Evolutionary conservation across 2,888 invertebrate genomes (phyloP), one percentile per base, ranked within the genome.

Genomic region (Drosophila fungiperda): DNA sequence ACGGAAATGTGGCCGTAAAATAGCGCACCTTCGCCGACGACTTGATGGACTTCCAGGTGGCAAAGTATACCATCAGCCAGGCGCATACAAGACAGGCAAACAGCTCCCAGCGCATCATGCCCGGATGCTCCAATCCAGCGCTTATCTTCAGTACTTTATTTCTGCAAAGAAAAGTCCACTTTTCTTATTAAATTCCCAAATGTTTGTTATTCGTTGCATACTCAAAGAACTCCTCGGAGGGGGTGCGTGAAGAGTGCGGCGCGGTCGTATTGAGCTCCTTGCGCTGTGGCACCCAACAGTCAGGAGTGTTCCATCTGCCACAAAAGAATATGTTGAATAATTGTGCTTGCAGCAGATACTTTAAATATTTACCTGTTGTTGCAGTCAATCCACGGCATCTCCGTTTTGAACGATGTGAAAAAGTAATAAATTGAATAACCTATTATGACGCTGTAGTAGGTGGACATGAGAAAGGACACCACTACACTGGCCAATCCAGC

Each of bases 361-460:
- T 36, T 8, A 3, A 3, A 15, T 23, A 59, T 32, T 75, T 69
- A 96, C 88, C 95, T 94, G 93, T 98, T 96, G 73, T 95, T 95
- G 92, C 99, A 99, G 87, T 96, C 95, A 33, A 96, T 95, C 99
- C 99, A 99, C 2, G 98, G 98, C 89, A 98, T 96, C 80, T 96
- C 95, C 52, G 96, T 95, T 92, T 96, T 96, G 92, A 98, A 98
- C 35, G 98, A 97, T 71, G 97, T 96, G 93, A 97, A 97, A 93
- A 98, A 96, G 93, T 98, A 98, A 93, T 97, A 98, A 89, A 98
- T 96, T 62, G 97, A 96, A 95, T 98, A 98, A 73, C 97, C 97
- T 93, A 98, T 98, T 93, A 99, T 97, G 83, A 98, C 97, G 93
- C 98, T 98, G 93, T 98, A 98, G 93, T 98, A 98, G 61, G 98